These are phyloP conservation scores for Caenorhabditis japonica DNA, from an alignment of 2,888 invertebrate genomes.

Conservation along the genomic window DNA sequence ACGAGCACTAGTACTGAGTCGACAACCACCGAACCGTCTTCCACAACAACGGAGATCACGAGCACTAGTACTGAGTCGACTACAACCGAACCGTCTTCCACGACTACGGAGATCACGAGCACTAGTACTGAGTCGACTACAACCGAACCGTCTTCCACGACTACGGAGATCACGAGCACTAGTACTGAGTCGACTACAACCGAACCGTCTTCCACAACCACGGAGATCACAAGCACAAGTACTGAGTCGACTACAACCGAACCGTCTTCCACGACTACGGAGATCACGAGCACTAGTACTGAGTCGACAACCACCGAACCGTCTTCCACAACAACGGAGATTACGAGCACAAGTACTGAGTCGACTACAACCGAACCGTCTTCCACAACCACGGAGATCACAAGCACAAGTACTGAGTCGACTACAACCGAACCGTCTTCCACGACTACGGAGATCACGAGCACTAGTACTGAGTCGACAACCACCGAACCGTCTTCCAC, in stretches of 20 bases:
- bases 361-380: background rate
- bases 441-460: background rate
- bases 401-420: background rate
- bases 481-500: background rate
- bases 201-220: background rate
- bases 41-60: background rate
- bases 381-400: background rate
- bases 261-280: background rate
- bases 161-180: background rate
- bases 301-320: background rate
- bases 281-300: background rate
- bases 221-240: background rate
- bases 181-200: background rate
- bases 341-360: background rate
- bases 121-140: background rate
- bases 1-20: background rate
- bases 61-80: background rate
- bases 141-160: background rate
- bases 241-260: background rate
- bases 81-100: background rate
- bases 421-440: background rate
- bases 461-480: background rate
- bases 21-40: too few relatives aligned
- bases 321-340: background rate
- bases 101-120: conserved; percentile 1